phyloP scores from a whole-genome alignment of 1,140 invertebrate species.

The Orussus abietinus region DNA sequence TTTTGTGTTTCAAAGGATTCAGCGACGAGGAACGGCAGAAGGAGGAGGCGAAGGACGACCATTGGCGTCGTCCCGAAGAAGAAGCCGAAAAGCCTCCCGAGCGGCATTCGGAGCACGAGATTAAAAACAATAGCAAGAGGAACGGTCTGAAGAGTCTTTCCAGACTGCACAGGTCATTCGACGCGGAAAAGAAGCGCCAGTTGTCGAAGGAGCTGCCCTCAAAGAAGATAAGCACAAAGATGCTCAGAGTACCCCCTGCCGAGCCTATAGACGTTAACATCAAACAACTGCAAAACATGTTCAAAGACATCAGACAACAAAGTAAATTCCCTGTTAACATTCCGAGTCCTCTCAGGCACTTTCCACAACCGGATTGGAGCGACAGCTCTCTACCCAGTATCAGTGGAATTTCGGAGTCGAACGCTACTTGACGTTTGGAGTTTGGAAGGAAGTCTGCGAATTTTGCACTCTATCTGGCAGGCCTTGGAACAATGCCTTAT shows the following conservation, averaged over 20 bases:
- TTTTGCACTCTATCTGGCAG: too few relatives aligned
- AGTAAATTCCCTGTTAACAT: constrained; percentile 25
- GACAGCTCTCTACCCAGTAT: constrained; percentile 33
- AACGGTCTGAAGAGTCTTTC: constrained; percentile 4
- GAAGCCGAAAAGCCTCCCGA: not conserved
- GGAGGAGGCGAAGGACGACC: not conserved
- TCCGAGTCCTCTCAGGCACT: constrained; percentile 31
- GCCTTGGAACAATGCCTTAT: too few relatives aligned
- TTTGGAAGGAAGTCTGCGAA: too few relatives aligned
- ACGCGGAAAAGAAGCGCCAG: too few relatives aligned
- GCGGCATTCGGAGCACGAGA: too few relatives aligned
- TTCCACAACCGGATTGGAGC: constrained; percentile 32
- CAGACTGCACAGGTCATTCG: too few relatives aligned
- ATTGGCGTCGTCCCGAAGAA: not conserved
- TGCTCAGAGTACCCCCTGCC: constrained; percentile 3
- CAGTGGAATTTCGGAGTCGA: constrained; percentile 21
- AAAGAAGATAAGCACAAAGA: constrained; percentile 3
- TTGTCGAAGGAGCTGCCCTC: too few relatives aligned
- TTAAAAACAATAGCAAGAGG: constrained; percentile 9
- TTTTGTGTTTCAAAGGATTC: not conserved
- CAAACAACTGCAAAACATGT: constrained; percentile 27
- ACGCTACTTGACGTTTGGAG: too few relatives aligned
- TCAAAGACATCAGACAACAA: constrained; percentile 24
- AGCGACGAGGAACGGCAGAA: not conserved
- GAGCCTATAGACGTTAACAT: constrained; percentile 19